Conservation (phyloP, 2,113 vertebrate genomes). For the Mungos mungo region DNA sequence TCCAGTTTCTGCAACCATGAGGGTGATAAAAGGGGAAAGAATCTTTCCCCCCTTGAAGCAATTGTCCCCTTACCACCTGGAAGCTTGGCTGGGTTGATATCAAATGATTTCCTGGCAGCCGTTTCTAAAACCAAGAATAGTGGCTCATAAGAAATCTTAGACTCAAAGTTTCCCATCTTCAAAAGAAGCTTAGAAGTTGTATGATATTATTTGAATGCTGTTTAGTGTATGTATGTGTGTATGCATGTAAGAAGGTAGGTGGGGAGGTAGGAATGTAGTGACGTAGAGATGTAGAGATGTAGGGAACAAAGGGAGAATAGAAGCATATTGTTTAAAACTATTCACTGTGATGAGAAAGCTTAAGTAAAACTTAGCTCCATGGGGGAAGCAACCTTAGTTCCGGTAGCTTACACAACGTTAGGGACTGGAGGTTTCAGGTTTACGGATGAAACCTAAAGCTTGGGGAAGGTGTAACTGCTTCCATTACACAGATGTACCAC, state of each 20-base stretch:
- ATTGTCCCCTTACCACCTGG: not conserved
- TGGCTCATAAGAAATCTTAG: not conserved
- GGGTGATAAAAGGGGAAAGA: not conserved
- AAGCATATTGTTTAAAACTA: not conserved
- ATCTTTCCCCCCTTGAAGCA: not conserved
- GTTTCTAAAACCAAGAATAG: not conserved
- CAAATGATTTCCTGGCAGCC: not conserved
- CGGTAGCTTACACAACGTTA: not conserved
- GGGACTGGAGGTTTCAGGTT: not conserved
- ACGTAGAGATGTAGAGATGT: not conserved
- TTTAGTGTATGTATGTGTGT: not conserved
- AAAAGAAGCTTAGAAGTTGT: not conserved
- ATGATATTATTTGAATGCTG: not conserved
- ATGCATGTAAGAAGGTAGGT: not conserved
- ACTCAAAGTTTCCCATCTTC: not conserved
- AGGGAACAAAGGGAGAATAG: not conserved
- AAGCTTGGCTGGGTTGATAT: not conserved
- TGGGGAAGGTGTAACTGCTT: not conserved
- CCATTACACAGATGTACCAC: not conserved
- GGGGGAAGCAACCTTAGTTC: not conserved
- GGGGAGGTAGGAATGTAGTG: too few species aligned
- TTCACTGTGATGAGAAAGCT: slow-evolving; percentile 26
- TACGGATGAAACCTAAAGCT: not conserved
- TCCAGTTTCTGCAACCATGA: not conserved
- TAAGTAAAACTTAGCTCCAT: not conserved